Evolutionary conservation across 2,797 vertebrate genomes (phyloP), one percentile per base, ranked within the genome.

Genomic region (Petrocephalus sullivani): DNA sequence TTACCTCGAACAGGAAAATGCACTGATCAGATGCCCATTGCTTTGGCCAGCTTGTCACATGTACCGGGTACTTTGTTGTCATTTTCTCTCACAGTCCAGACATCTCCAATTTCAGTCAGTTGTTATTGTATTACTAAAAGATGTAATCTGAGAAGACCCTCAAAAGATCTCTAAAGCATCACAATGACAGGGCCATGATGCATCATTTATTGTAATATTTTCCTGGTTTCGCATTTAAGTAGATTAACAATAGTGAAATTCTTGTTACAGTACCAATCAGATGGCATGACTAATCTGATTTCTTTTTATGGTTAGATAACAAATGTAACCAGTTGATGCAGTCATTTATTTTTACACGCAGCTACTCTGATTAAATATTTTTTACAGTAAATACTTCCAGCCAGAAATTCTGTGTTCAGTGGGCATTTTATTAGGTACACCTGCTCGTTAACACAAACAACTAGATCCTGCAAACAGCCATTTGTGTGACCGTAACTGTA

Each of bases 1-100:
- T 88, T 86, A 85, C 82, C 83, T 85, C 83, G 53, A 28, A 56
- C 56, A 85, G n/a, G 57, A 86, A 86, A 85, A 51, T 56, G 49
- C 83, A 54, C 61, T 71, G 88, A 75, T 57, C 21, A 28, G 4
- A 57, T 21, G 51, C 12, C 49, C 16, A 56, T 41, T 23, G 23
- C 53, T 75, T 75, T 75, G 58, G 8, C 8, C 49, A 56, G 33
- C 3, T 51, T 67, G 54, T 85, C 60, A 71, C 23, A 71, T 14
- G 21, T 12, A 23, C 3, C 23, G 8, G 6, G n/a, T 14, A 53
- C 21, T 12, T 4, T 85, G 21, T 1, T 10, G 46, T 12, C 28
- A 4, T n/a, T 86, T 41, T 21, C 56, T 9, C 21, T 61, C 56
- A 28, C 16, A 23, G 5, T 7, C 14, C 37, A 23, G 21, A 37